Percentiles rank a stretch among this genome's conserved stretches.
phyloP scores from a whole-genome alignment of 2,888 invertebrate genomes.

The Mesorhabditis spiculigera region DNA sequence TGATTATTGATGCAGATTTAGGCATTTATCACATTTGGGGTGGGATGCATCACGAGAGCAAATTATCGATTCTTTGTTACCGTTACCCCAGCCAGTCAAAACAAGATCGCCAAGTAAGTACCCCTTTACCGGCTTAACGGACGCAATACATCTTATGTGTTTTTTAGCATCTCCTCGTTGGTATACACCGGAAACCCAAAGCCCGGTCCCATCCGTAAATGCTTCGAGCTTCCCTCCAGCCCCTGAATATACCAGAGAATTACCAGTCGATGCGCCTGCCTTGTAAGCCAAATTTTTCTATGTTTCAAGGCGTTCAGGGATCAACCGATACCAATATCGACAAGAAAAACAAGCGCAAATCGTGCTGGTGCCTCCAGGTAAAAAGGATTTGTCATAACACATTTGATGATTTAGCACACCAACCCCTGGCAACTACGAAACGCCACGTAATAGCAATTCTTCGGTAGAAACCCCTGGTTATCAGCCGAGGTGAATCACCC shows the following conservation, averaged over 20 bases:
- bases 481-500: background rate
- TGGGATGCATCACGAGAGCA: background rate
- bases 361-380: background rate
- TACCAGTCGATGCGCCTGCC: background rate
- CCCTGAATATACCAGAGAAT: background rate
- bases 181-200: background rate
- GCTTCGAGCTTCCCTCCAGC: too few relatives aligned
- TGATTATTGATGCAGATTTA: background rate
- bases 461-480: background rate
- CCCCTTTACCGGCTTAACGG: background rate
- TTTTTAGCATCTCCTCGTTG: background rate
- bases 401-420: too few relatives aligned
- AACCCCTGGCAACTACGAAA: background rate
- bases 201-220: too few relatives aligned
- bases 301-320: too few relatives aligned
- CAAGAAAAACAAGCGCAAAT: too few relatives aligned
- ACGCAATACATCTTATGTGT: background rate
- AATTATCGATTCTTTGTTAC: background rate
- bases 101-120: background rate
- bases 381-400: background rate
- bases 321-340: too few relatives aligned
- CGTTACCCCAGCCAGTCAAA: background rate
- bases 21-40: background rate
- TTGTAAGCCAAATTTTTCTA: too few relatives aligned
- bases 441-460: conserved; percentile 2